These are phyloP conservation scores for Neodiprion lecontei DNA, from an alignment of 1,140 invertebrate species.

Conservation along the genomic window DNA sequence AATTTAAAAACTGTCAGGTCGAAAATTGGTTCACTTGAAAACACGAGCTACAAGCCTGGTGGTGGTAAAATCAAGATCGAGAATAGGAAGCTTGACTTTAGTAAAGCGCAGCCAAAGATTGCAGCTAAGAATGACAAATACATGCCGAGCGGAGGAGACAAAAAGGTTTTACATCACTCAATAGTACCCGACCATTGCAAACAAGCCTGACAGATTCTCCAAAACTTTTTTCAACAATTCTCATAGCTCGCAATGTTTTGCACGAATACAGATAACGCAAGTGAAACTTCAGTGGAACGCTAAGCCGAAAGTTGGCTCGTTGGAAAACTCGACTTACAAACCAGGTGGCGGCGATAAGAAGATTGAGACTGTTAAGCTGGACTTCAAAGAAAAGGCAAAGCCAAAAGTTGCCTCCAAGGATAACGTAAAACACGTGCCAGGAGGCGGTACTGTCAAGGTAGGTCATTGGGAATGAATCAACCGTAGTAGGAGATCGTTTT, in stretches of 20 bases:
- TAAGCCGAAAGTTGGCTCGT: constrained; percentile 90
- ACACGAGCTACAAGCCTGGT: constrained; percentile 88
- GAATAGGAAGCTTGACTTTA: constrained; percentile 84
- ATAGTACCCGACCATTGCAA: background rate
- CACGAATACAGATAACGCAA: constrained; percentile 71
- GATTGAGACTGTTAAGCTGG: constrained; percentile 87
- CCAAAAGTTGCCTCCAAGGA: constrained; percentile 93
- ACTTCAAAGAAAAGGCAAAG: constrained; percentile 91
- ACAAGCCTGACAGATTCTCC: background rate
- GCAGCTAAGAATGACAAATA: constrained; percentile 93
- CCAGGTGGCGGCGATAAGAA: constrained; percentile 93
- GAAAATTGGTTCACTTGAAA: constrained; percentile 95
- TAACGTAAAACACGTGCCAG: constrained; percentile 86
- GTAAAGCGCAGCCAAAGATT: constrained; percentile 81
- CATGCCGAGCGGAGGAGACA: constrained; percentile 86
- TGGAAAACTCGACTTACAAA: constrained; percentile 92
- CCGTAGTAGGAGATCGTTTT: background rate
- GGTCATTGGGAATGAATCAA: constrained; percentile 31
- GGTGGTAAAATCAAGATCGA: constrained; percentile 93
- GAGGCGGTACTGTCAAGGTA: constrained; percentile 92
- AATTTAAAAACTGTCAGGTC: constrained; percentile 90
- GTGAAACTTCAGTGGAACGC: constrained; percentile 92
- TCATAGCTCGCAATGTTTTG: background rate
- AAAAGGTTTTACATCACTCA: constrained; percentile 74
- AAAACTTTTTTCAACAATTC: background rate